A percentile compares a stretch with the other conserved stretches of the same genome.
These are phyloP conservation scores for Diarsia rubi DNA, from an alignment of 2,888 invertebrate species.

Conservation along the genomic window DNA sequence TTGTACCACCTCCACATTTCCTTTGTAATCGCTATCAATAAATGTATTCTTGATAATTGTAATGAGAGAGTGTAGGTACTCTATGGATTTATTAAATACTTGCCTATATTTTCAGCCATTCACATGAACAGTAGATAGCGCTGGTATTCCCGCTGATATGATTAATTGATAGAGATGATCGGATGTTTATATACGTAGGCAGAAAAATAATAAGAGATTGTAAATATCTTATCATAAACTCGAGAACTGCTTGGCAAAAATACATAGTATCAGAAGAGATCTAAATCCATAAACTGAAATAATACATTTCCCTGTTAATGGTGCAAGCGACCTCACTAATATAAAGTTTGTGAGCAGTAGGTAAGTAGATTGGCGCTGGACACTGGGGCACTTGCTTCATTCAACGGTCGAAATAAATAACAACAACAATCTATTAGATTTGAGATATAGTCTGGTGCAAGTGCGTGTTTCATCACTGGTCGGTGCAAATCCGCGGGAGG, in stretches of 20 bases:
- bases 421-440: conserved; percentile 78
- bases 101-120: conserved; percentile 56
- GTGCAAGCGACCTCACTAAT: conserved; percentile 43
- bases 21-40: conserved; percentile 55
- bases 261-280: not conserved
- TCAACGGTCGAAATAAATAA: conserved; percentile 74
- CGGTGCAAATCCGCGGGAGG: conserved; percentile 80
- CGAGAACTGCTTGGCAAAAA: conserved; percentile 1
- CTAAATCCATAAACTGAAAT: conserved; percentile 1
- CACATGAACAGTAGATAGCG: conserved; percentile 57
- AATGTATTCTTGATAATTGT: conserved; percentile 53
- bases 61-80: conserved; percentile 26
- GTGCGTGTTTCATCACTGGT: conserved; percentile 79
- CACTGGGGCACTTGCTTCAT: conserved; percentile 69
- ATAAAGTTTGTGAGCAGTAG: conserved; percentile 55
- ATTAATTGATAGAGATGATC: conserved; percentile 31
- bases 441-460: conserved; percentile 79
- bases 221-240: conserved; percentile 17
- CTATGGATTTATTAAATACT: conserved; percentile 41
- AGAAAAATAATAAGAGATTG: conserved; percentile 10
- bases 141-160: conserved; percentile 66
- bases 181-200: conserved; percentile 29
- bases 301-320: conserved; percentile 23
- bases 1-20: conserved; percentile 39
- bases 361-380: conserved; percentile 50